phyloP scores from a whole-genome alignment of 2,113 vertebrate genomes.

The Melanostigma gelatinosum region DNA sequence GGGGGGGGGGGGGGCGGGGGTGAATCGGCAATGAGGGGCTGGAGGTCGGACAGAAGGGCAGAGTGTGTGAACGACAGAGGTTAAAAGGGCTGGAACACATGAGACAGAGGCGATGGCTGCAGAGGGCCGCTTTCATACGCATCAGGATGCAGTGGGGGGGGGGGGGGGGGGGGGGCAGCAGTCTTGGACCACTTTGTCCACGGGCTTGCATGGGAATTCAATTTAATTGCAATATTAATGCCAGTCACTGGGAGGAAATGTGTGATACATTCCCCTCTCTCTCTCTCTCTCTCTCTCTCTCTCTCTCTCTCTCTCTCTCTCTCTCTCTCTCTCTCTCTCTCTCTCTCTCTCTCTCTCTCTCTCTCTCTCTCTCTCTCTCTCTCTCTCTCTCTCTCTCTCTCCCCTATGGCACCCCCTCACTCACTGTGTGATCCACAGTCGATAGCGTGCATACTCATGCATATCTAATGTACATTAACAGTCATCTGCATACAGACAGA shows the following conservation, averaged over 20 bases:
- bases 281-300: background rate
- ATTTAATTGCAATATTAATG: slow-evolving; percentile 68
- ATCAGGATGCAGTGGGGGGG: slow-evolving; percentile 44
- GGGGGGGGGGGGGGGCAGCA: slow-evolving; percentile 19
- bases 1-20: slow-evolving; percentile 34
- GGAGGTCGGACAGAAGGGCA: slow-evolving; percentile 75
- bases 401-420: background rate
- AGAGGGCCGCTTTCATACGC: slow-evolving; percentile 54
- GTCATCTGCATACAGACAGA: slow-evolving; percentile 60
- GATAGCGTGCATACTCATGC: slow-evolving; percentile 25
- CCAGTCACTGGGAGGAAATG: slow-evolving; percentile 21
- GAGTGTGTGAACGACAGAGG: slow-evolving; percentile 68
- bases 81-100: slow-evolving; percentile 68
- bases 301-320: too few species aligned
- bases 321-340: background rate
- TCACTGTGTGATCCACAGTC: slow-evolving; percentile 14
- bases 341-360: background rate
- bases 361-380: too few species aligned
- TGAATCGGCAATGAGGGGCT: slow-evolving; percentile 63
- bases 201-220: slow-evolving; percentile 44
- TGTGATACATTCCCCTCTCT: slow-evolving; percentile 40
- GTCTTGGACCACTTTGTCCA: slow-evolving; percentile 46
- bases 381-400: too few species aligned
- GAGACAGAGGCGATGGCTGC: slow-evolving; percentile 44
- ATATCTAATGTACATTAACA: slow-evolving; percentile 47